Evolutionary conservation across 2,113 vertebrate species (phyloP), one percentile per base, ranked within the genome.

Genomic region (Oreotrochilus melanogaster): DNA sequence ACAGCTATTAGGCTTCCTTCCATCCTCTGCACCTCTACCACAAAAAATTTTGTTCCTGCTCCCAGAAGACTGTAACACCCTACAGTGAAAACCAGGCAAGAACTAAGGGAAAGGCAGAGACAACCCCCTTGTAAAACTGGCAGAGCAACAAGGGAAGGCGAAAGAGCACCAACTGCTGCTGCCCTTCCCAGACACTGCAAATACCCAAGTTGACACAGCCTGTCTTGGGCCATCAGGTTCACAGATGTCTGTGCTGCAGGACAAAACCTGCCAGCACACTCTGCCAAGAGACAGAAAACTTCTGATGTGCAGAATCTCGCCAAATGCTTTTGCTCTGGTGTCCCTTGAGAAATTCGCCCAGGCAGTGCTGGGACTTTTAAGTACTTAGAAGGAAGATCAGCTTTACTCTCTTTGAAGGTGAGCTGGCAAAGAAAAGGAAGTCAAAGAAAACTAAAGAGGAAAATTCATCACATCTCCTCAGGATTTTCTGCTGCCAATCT

Each of bases 231-330:
- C 1, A 1, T 3, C 9, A 57, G 66, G 92, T 31, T 95, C 85
- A 15, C n/a, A 62, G 78, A 10, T 8, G 1, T 28, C 48, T 33
- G 66, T 0, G 2, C 48, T 8, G 54, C 60, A 28, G 1, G 78
- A 80, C 35, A 50, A 58, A 88, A 80, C 54, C 88, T 73, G 78
- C 53, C 23, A 4, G 73, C 48, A 56, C 48, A 2, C 21, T 48
- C 72, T 0, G 0, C 1, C 23, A 78, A 15, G 62, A 57, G 22
- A 48, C n/a, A 54, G 86, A 65, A 27, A 66, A 19, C 11, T 19
- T 57, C 3, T 0, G 78, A 75, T 1, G 2, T 6, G 30, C 2
- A 0, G 39, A 56, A 27, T 18, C 60, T 14, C 7, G 17, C 47
- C 51, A 53, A 69, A 69, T 23, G 47, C 71, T 47, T 33, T 43